These are phyloP conservation scores for Dusona sp. DNA, from an alignment of 2,888 invertebrate species.

Conservation along the genomic window DNA sequence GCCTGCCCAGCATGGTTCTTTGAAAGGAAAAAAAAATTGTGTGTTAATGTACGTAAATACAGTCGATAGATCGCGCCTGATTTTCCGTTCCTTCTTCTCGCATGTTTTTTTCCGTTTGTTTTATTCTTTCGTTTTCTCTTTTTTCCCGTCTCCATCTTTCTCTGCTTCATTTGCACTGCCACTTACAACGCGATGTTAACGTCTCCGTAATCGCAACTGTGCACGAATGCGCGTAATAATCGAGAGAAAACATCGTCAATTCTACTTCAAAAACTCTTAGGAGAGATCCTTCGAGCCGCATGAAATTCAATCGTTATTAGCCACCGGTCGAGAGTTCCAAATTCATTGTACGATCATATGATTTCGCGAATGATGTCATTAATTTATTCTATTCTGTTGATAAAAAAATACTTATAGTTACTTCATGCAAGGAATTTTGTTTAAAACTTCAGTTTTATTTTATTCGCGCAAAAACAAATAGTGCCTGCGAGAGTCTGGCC, in stretches of 20 bases:
- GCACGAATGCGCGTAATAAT: conserved; percentile 62
- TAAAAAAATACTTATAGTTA: no score
- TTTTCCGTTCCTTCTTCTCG: conserved; percentile 22
- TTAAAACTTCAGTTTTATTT: no score
- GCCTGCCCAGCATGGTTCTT: conserved; percentile 47
- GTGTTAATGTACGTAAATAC: conserved; percentile 11
- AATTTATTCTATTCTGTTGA: not conserved
- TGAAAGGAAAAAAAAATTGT: conserved; percentile 49
- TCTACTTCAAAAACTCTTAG: conserved; percentile 5
- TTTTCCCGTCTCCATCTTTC: conserved; percentile 15
- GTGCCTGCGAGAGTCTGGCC: no score
- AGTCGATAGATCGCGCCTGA: conserved; percentile 12
- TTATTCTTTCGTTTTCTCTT: conserved; percentile 13
- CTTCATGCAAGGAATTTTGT: no score
- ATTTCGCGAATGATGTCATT: not conserved
- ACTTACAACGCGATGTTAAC: conserved; percentile 63
- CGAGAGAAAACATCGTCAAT: conserved; percentile 47
- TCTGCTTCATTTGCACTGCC: conserved; percentile 59
- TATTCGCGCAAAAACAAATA: no score
- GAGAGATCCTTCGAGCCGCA: conserved; percentile 32
- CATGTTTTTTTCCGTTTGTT: not conserved
- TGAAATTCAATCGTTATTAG: conserved; percentile 66
- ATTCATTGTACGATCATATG: conserved; percentile 30
- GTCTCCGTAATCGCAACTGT: conserved; percentile 60
- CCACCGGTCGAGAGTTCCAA: conserved; percentile 51